These are phyloP conservation scores for Scaptodrosophila latifasciaeformis DNA, from an alignment of 2,888 invertebrate species.

Conservation along the genomic window DNA sequence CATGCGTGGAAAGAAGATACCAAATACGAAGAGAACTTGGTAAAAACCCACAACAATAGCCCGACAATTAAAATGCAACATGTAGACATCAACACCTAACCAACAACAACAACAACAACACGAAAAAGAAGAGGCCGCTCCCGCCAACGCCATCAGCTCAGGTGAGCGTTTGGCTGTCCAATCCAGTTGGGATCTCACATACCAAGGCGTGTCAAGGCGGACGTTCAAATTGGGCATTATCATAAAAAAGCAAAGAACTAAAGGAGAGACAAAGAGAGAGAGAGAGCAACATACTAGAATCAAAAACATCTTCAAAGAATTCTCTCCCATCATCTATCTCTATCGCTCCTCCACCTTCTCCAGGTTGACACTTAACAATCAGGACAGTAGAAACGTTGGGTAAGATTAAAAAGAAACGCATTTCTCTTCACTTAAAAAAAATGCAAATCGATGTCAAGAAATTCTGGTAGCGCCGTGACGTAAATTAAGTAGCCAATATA, in stretches of 20 bases:
- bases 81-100: slow-evolving; percentile 64
- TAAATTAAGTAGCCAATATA: slow-evolving; percentile 65
- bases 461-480: slow-evolving; percentile 62
- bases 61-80: slow-evolving; percentile 65
- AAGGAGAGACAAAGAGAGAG: too few relatives aligned
- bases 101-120: slow-evolving; percentile 18
- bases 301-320: too few relatives aligned
- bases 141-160: neutral
- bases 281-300: too few relatives aligned
- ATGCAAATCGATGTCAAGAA: slow-evolving; percentile 53
- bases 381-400: too few relatives aligned
- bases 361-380: too few relatives aligned
- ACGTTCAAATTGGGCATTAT: too few relatives aligned
- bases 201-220: slow-evolving; percentile 61
- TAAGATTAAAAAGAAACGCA: too few relatives aligned
- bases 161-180: slow-evolving; percentile 8
- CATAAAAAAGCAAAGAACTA: too few relatives aligned
- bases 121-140: neutral
- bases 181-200: slow-evolving; percentile 33
- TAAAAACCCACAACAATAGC: slow-evolving; percentile 25
- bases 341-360: too few relatives aligned
- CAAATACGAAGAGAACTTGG: too few relatives aligned
- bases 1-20: slow-evolving; percentile 22
- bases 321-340: too few relatives aligned
- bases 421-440: slow-evolving; percentile 53